phyloP scores from a whole-genome alignment of 2,888 invertebrate species.

The Tetanocera ferruginea region DNA sequence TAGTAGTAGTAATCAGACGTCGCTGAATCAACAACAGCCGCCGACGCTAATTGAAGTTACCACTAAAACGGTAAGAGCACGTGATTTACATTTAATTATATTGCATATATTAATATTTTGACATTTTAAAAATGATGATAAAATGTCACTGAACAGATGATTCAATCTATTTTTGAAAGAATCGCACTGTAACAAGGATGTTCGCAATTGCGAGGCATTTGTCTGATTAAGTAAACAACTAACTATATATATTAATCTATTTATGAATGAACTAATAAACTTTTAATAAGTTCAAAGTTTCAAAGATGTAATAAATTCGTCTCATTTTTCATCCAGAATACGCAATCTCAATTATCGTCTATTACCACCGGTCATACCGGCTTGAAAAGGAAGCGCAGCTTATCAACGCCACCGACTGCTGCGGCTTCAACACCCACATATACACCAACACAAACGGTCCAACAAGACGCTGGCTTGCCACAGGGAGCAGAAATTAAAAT shows the following conservation, averaged over 20 bases:
- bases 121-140: constrained; percentile 61
- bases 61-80: constrained; percentile 56
- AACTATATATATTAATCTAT: not conserved
- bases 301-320: too few relatives aligned
- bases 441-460: not conserved
- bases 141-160: constrained; percentile 63
- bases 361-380: constrained; percentile 40
- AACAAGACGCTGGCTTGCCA: constrained; percentile 50
- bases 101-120: constrained; percentile 28
- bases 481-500: constrained; percentile 75
- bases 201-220: constrained; percentile 56
- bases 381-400: constrained; percentile 34
- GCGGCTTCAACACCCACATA: constrained; percentile 41
- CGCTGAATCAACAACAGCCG: constrained; percentile 31
- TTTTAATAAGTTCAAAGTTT: not conserved
- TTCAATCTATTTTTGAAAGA: constrained; percentile 66
- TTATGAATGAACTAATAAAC: not conserved
- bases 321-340: constrained; percentile 54
- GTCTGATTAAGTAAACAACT: constrained; percentile 44
- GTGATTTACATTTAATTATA: not conserved
- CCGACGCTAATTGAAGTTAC: constrained; percentile 42
- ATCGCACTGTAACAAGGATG: constrained; percentile 56
- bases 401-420: constrained; percentile 33
- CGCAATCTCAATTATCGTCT: constrained; percentile 63
- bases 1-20: constrained; percentile 13